Evolutionary conservation across 2,888 invertebrate species (phyloP).

Genomic region (Lithosia quadra): DNA sequence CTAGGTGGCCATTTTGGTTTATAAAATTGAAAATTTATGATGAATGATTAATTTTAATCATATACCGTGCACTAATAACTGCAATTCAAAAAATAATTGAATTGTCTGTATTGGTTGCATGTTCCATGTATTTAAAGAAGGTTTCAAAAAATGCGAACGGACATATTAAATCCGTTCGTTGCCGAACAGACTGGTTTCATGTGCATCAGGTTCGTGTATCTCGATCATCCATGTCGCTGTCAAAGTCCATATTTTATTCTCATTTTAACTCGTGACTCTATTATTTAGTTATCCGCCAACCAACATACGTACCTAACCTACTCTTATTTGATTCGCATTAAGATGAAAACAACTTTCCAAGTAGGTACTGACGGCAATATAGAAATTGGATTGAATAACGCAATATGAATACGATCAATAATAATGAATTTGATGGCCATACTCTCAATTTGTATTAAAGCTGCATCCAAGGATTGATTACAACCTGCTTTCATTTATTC

Average conservation of each 20-base stretch:
- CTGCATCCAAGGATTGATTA: slow-evolving; percentile 39
- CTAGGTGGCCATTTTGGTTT: too few relatives aligned
- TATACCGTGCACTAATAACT: not conserved
- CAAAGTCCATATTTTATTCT: slow-evolving; percentile 51
- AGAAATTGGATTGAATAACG: slow-evolving; percentile 20
- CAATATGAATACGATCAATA: slow-evolving; percentile 29
- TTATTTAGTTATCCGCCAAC: not conserved
- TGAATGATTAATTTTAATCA: not conserved
- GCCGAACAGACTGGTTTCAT: slow-evolving; percentile 55
- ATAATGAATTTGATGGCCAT: slow-evolving; percentile 7
- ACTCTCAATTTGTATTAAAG: slow-evolving; percentile 7
- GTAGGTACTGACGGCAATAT: slow-evolving; percentile 13
- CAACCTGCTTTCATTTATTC: slow-evolving; percentile 44
- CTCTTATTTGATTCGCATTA: not conserved
- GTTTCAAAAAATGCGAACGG: slow-evolving; percentile 45
- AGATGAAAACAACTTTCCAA: slow-evolving; percentile 24
- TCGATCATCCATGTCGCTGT: slow-evolving; percentile 53
- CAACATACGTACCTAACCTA: slow-evolving; percentile 4
- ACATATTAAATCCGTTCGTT: slow-evolving; percentile 60
- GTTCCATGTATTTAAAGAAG: slow-evolving; percentile 13
- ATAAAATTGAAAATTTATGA: not conserved
- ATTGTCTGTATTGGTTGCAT: slow-evolving; percentile 12
- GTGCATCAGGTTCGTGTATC: slow-evolving; percentile 59
- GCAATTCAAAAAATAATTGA: not conserved
- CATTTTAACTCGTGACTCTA: slow-evolving; percentile 22